phyloP scores from a whole-genome alignment of 2,888 invertebrate genomes.

The Trimorus sp. region DNA sequence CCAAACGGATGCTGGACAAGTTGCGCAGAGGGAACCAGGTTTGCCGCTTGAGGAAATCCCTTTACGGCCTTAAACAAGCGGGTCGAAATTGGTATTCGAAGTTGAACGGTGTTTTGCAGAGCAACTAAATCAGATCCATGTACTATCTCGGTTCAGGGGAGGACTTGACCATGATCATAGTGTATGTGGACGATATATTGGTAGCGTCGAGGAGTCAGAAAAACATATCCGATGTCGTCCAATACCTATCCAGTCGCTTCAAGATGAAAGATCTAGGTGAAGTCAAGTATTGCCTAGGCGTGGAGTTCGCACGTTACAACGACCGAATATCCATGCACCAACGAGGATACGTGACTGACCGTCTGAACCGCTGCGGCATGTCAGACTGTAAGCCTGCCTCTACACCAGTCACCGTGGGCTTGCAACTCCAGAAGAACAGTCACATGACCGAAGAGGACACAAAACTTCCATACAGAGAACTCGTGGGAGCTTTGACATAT shows the following conservation, averaged over 20 bases:
- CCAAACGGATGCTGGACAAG: no score
- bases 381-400: slow-evolving; percentile 17
- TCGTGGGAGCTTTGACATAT: slow-evolving; percentile 13
- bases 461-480: slow-evolving; percentile 12
- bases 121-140: no score
- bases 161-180: no score
- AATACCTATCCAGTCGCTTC: no score
- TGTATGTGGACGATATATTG: slow-evolving; percentile 32
- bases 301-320: neutral
- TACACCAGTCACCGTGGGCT: neutral
- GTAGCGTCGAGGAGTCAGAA: neutral
- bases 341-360: slow-evolving; percentile 12
- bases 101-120: no score
- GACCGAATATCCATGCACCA: neutral
- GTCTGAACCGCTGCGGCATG: slow-evolving; percentile 20
- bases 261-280: no score
- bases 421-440: neutral
- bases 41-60: no score
- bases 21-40: no score
- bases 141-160: no score
- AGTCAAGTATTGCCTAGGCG: slow-evolving; percentile 1
- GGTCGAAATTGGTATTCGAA: no score
- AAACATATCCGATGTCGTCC: no score
- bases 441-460: neutral
- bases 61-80: no score